Percentiles rank a stretch among this genome's conserved stretches.
These are phyloP conservation scores for Rutpela maculata DNA, from an alignment of 2,888 invertebrate species.

Conservation along the genomic window DNA sequence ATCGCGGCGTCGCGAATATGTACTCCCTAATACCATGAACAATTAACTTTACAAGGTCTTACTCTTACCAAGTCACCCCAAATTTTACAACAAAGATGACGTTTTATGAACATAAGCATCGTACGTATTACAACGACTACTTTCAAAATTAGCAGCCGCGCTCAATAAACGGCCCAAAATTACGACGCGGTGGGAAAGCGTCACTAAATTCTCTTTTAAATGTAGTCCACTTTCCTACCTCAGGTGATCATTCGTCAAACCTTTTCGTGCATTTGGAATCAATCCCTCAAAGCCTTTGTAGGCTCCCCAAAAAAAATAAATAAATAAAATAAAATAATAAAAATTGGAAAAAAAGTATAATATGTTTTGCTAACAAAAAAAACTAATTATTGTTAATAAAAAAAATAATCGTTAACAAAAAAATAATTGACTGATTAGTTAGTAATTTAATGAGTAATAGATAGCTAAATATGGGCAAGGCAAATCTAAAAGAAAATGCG, in stretches of 20 bases:
- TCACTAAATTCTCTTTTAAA: constrained; percentile 57
- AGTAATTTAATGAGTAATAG: too few relatives aligned
- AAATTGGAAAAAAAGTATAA: too few relatives aligned
- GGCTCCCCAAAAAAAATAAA: too few relatives aligned
- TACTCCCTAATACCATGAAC: constrained; percentile 5
- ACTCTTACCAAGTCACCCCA: not conserved
- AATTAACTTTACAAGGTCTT: constrained; percentile 2
- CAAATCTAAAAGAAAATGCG: too few relatives aligned
- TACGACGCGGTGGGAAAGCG: constrained; percentile 55
- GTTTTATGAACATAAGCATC: not conserved
- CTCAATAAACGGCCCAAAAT: constrained; percentile 33
- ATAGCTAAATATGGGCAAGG: too few relatives aligned
- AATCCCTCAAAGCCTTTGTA: too few relatives aligned
- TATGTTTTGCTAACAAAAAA: too few relatives aligned
- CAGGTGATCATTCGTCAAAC: constrained; percentile 52
- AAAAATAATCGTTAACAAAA: too few relatives aligned
- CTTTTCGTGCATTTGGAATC: constrained; percentile 12
- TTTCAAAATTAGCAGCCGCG: constrained; percentile 2
- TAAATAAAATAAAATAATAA: too few relatives aligned
- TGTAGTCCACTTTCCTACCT: constrained; percentile 48
- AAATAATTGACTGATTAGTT: too few relatives aligned
- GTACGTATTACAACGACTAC: not conserved
- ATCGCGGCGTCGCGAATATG: not conserved
- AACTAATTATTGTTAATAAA: too few relatives aligned
- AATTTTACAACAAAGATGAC: constrained; percentile 12